A percentile compares a stretch with the other conserved stretches of the same genome.
Evolutionary conservation across 2,797 vertebrate species (phyloP).

Genomic region (Xiphorhynchus erythropygius): DNA sequence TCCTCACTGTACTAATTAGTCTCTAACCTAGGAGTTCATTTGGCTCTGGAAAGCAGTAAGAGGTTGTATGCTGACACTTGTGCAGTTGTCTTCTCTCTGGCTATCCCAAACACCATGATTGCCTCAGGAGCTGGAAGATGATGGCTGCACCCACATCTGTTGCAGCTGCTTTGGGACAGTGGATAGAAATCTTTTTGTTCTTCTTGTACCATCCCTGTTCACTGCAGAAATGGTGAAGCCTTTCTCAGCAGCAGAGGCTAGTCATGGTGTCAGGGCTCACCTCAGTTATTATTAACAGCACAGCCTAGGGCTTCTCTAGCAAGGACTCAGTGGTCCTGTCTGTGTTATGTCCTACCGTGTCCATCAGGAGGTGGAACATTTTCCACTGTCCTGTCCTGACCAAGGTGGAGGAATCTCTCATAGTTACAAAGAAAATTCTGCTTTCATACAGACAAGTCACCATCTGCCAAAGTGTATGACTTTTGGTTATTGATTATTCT

Average conservation of each 20-base stretch:
- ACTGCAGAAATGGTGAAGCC: background rate
- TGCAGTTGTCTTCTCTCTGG: background rate
- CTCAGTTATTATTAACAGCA: background rate
- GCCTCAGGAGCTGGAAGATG: background rate
- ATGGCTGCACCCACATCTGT: background rate
- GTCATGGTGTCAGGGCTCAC: background rate
- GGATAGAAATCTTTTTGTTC: background rate
- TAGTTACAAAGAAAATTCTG: background rate
- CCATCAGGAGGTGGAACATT: background rate
- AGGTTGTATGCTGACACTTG: background rate
- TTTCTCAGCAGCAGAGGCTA: background rate
- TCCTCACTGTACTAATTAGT: background rate
- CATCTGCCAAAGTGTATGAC: background rate
- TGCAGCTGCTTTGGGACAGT: background rate
- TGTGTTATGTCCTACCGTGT: background rate
- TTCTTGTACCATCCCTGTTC: background rate
- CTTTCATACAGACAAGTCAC: background rate
- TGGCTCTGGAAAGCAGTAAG: background rate
- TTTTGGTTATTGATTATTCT: constrained; percentile 20
- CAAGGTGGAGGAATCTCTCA: background rate
- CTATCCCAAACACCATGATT: background rate
- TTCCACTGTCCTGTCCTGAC: background rate
- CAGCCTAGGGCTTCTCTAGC: background rate
- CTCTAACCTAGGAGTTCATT: background rate
- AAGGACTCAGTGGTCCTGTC: background rate